Evolutionary conservation across 1,140 invertebrate genomes (phyloP).

Genomic region (Papilio aristodemus): DNA sequence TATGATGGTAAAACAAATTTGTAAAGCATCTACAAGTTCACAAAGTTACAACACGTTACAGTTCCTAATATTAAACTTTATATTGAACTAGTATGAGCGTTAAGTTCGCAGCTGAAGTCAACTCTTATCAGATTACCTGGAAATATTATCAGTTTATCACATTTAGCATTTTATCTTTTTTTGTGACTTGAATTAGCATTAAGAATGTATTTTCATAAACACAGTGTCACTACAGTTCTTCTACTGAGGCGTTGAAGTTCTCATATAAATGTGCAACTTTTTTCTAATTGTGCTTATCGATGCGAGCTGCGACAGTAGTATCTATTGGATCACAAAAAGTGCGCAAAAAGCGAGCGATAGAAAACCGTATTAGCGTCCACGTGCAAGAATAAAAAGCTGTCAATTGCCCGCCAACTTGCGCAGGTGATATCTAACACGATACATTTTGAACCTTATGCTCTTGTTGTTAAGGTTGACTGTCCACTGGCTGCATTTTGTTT

Average conservation of each 20-base stretch:
- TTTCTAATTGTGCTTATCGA: not conserved
- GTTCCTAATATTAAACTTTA: not conserved
- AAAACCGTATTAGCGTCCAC: constrained; percentile 51
- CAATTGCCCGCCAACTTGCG: constrained; percentile 37
- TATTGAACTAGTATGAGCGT: not conserved
- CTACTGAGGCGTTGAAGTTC: not conserved
- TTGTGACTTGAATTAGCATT: not conserved
- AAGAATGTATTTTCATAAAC: not conserved
- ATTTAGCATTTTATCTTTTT: not conserved
- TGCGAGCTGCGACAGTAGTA: constrained; percentile 30
- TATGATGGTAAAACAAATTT: too few relatives aligned
- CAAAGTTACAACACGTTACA: not conserved
- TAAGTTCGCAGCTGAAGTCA: not conserved
- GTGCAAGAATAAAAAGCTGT: constrained; percentile 61
- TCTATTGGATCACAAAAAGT: constrained; percentile 33
- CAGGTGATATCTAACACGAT: not conserved
- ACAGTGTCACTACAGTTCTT: not conserved
- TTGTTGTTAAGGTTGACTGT: constrained; percentile 34
- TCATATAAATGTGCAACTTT: not conserved
- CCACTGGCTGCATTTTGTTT: constrained; percentile 33
- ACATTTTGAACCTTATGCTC: constrained; percentile 41
- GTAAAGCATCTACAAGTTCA: too few relatives aligned
- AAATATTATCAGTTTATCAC: not conserved
- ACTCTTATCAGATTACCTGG: not conserved
- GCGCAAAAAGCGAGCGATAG: constrained; percentile 39